Evolutionary conservation across 2,113 vertebrate genomes (phyloP), one percentile per base, ranked within the genome.

Genomic region (Aptenodytes forsteri): DNA sequence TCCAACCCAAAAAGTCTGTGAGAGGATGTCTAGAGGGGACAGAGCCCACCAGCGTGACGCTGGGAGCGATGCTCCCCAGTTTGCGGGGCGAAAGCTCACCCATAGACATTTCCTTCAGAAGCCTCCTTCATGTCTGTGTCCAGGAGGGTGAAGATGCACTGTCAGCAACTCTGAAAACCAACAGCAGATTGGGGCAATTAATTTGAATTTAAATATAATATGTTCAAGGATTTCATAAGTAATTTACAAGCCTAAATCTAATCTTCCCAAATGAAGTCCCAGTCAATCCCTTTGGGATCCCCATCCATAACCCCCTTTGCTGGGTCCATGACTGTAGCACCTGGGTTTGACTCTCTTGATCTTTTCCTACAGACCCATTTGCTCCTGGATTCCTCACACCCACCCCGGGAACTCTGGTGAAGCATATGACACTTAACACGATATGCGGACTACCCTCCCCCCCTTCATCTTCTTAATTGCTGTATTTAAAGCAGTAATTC

Each of bases 21-120:
- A 67, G 56, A 80, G 15, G 46, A 9, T 55, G 16, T 36, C 40
- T 50, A 11, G 36, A n/a, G 16, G 11, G 56, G 46, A 56, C 55
- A 75, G 38, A 78, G 52, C 27, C 25, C 65, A 67, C 56, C 2
- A 1, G 20, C 0, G 0, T 34, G 72, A 47, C 2, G 3, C 40
- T 59, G 79, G 46, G n/a, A 69, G 34, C 0, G 2, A 7, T 34
- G 50, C 4, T 86, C 8, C 32, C 9, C 4, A 5, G 42, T 86
- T 52, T 54, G 13, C 7, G 1, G 29, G 30, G 50, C 0, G 1
- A 75, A 62, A 75, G 13, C 27, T 84, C 47, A 42, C 16, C 32
- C 44, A 11, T 0, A 38, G 58, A 34, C 22, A 23, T 59, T 46
- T 66, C 26, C 59, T 42, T 56, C 72, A 47, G 52, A 62, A 83